phyloP scores from a whole-genome alignment of 2,113 vertebrate genomes.

The Piprites chloris region DNA sequence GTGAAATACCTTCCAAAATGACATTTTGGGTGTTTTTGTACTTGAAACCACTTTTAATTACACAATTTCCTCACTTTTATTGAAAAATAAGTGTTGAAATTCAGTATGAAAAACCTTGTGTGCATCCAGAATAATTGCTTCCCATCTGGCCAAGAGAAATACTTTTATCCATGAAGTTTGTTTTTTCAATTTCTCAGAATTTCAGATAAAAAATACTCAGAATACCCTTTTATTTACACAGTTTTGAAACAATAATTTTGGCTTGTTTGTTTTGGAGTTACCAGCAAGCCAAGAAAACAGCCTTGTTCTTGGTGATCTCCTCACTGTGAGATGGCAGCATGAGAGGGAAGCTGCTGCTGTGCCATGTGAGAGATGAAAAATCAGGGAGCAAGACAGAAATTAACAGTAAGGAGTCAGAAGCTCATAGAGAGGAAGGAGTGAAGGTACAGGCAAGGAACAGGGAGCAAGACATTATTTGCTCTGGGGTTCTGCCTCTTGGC shows the following conservation, averaged over 20 bases:
- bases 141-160: constrained; percentile 7
- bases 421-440: not conserved
- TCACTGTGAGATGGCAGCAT: not conserved
- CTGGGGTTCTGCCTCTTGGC: not conserved
- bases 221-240: constrained; percentile 2
- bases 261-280: constrained; percentile 15
- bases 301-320: not conserved
- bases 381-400: not conserved
- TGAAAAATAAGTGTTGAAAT: constrained; percentile 45
- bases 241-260: constrained; percentile 10
- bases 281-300: not conserved
- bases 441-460: not conserved
- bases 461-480: not conserved
- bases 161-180: not conserved
- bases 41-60: not conserved
- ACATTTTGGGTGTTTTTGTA: not conserved
- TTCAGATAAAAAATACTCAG: not conserved
- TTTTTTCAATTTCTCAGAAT: constrained; percentile 30
- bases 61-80: not conserved
- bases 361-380: not conserved
- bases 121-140: not conserved
- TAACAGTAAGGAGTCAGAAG: not conserved
- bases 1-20: not conserved
- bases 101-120: not conserved
- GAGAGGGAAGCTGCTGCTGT: not conserved